A percentile compares a stretch with the other conserved stretches of the same genome.
phyloP scores from a whole-genome alignment of 2,888 invertebrate genomes.

The Phasia obesa region DNA sequence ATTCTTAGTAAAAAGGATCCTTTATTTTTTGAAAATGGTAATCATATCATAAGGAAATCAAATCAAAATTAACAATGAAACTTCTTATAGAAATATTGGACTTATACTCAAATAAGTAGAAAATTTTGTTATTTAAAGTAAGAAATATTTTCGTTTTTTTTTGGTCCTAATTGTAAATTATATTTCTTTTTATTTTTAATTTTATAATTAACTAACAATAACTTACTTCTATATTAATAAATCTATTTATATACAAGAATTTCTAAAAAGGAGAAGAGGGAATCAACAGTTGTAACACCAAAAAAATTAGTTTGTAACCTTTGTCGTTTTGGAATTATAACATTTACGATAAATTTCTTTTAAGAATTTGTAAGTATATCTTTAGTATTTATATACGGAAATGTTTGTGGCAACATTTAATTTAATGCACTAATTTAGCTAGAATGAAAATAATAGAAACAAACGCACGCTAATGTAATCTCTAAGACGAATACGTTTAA shows the following conservation, averaged over 20 bases:
- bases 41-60: no score
- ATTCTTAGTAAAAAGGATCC: no score
- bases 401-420: constrained; percentile 13
- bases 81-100: no score
- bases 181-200: constrained; percentile 26
- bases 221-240: constrained; percentile 44
- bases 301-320: neutral
- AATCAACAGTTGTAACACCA: constrained; percentile 56
- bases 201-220: constrained; percentile 61
- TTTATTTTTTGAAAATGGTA: no score
- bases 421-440: constrained; percentile 26
- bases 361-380: neutral
- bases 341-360: constrained; percentile 27
- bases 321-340: constrained; percentile 40
- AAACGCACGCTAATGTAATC: constrained; percentile 72
- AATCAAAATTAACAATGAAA: no score
- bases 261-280: constrained; percentile 25
- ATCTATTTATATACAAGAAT: constrained; percentile 46
- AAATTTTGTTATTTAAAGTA: neutral
- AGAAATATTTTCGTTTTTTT: constrained; percentile 22
- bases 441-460: constrained; percentile 36
- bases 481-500: constrained; percentile 39
- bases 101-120: no score
- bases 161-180: constrained; percentile 73
- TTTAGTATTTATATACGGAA: constrained; percentile 34